Evolutionary conservation across 2,888 invertebrate species (phyloP), one percentile per base, ranked within the genome.

Genomic region (Hydraecia micacea): DNA sequence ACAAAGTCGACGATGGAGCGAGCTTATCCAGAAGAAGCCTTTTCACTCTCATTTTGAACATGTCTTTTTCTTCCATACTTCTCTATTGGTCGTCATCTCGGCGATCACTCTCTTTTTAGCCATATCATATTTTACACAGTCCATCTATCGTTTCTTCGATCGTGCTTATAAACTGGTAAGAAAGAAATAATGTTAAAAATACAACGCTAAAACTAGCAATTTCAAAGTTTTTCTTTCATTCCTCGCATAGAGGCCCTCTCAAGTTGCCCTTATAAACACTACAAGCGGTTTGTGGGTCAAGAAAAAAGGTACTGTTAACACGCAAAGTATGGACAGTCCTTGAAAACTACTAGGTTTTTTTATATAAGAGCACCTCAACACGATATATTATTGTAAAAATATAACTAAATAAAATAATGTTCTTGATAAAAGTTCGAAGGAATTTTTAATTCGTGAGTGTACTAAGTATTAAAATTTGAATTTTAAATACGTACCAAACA

Each of bases 251-350:
- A 75, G 42, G 49, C 39, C 18, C 74, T 81, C 39, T 81, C 39
- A 66, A 80, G 63, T 58, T 52, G 55, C 67, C 85, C 79, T 79
- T 76, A 62, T 60, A 87, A 87, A 85, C 87, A 85, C 88, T 85
- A 80, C 58, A 81, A 21, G 28, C 65, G 69, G 72, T 77, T 85
- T 83, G n/a, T 81, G 79, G 83, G 81, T 81, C 83, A 75, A 70
- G 79, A 78, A 81, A 84, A 88, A 82, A 74, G 69, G 80, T 74
- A 69, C 65, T 28, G 70, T 81, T 81, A 73, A 74, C 87, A 88
- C 83, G 78, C 83, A 81, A 84, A 84, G 79, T 77, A 55, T 13
- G 62, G 39, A 21, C 2, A 62, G 85, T 80, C 81, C 87, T 87
- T 87, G 75, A 87, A 77, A 84, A 76, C 39, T 46, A 66, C 62